Conservation (phyloP, 2,888 invertebrate genomes). For the Hirtodrosophila duncani region DNA sequence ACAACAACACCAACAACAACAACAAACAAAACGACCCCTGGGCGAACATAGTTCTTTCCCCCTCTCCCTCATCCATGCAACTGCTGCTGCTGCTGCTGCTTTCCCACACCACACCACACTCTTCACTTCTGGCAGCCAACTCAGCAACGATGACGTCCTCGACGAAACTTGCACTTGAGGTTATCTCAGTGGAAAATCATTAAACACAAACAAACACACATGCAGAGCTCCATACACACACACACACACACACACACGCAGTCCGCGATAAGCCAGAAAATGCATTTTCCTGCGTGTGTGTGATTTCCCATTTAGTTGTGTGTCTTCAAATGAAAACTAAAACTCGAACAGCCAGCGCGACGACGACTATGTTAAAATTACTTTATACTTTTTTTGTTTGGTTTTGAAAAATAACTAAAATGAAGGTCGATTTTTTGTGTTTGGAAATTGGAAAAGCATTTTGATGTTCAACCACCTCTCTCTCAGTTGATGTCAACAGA, state of each 20-base stretch:
- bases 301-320: no score
- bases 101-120: conserved; percentile 1
- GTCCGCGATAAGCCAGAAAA: conserved; percentile 5
- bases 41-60: background rate
- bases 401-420: conserved; percentile 38
- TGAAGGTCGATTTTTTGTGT: conserved; percentile 13
- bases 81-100: conserved; percentile 13
- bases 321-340: conserved; percentile 10
- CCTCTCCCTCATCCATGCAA: background rate
- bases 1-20: background rate
- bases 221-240: conserved; percentile 6
- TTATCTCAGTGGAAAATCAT: conserved; percentile 57
- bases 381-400: conserved; percentile 38
- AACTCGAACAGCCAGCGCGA: no score
- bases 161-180: conserved; percentile 61
- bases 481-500: conserved; percentile 7
- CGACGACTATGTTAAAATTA: no score
- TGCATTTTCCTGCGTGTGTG: background rate
- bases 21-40: background rate
- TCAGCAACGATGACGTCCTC: conserved; percentile 19
- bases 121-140: conserved; percentile 1
- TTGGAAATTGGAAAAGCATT: conserved; percentile 16
- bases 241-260: conserved; percentile 23
- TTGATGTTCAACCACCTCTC: conserved; percentile 3
- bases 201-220: conserved; percentile 32